Evolutionary conservation across 2,797 vertebrate species (phyloP), one percentile per base, ranked within the genome.

Genomic region (Siniperca undulata): DNA sequence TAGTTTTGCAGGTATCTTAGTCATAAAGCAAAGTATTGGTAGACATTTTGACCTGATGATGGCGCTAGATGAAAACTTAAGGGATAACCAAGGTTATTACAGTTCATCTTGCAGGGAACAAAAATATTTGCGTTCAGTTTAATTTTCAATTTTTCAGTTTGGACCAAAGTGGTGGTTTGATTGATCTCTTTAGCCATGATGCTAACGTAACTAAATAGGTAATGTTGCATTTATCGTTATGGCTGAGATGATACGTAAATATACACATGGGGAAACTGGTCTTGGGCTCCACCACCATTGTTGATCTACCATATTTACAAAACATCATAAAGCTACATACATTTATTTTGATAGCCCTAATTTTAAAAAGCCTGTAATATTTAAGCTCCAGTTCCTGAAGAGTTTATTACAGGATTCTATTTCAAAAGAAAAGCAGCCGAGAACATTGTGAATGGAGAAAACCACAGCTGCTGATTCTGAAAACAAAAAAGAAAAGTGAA

Each of bases 371-470:
- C 13, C 11, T 4, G 10, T 69, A 40, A 62, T 38, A 71, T 71
- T 65, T 62, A 34, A 17, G 9, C 42, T 70, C 34, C 42, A 11
- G 17, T 64, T 66, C 34, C 61, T 36, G 0, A 44, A 77, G 19
- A 53, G 81, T 64, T 66, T 46, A 72, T 52, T 50, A 40, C 36
- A 24, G 2, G 9, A 59, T 69, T 46, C 24, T 19, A 38, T 77
- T 70, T 67, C n/a, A 46, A 76, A 79, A 52, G 48, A 66, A 80
- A 66, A 55, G n/a, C 10, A 42, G 30, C 34, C 38, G 67, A 62
- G 13, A 24, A 44, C 4, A 66, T 7, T 10, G 7, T 44, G 14
- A 46, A 77, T 61, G 13, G n/a, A 74, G 24, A 80, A 61, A 53
- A 27, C 1, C 13, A 36, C 19, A 64, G 53, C 53, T 42, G 11